Base-by-base conservation (phyloP, 92 coral and sea anemone genomes). In the Paramuricea clavata region DNA sequence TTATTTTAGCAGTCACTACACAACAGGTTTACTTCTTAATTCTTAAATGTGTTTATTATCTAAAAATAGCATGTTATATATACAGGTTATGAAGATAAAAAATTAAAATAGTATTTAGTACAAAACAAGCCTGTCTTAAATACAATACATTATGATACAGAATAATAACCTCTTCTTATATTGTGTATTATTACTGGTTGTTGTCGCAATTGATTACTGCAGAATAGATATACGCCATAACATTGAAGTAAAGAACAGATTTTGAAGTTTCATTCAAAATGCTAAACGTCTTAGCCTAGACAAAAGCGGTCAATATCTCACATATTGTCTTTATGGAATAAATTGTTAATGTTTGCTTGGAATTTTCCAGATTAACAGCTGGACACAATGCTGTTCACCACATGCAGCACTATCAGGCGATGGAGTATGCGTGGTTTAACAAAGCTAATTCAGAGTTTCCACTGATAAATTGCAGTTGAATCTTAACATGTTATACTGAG, bases 361-460 rank as follows among this genome's bases (percentile, higher is more conserved):
- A 73, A 73, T 44, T 23, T 41, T 73, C 59, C 41, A 41, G 79
- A 73, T 42, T 19, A 42, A 73, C 79, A 73, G 31, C 10, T 13
- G 21, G 31, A 41, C 59, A 70, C 30, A 73, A 49, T 3, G 79
- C 5, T 42, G 11, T 27, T 31, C 16, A 39, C 30, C 30, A 30
- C 43, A 67, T 26, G n/a, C 39, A 67, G n/a, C n/a, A n/a, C n/a
- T n/a, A n/a, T n/a, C n/a, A n/a, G n/a, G n/a, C n/a, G n/a, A n/a
- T n/a, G n/a, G n/a, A n/a, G n/a, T n/a, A n/a, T n/a, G n/a, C n/a
- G n/a, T n/a, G n/a, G n/a, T n/a, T n/a, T n/a, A n/a, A n/a, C n/a
- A n/a, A n/a, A n/a, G n/a, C n/a, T n/a, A n/a, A n/a, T n/a, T n/a
- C n/a, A n/a, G n/a, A n/a, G n/a, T n/a, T n/a, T n/a, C n/a, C n/a